A percentile compares a stretch with the other conserved stretches of the same genome.
phyloP scores from a whole-genome alignment of 1,140 invertebrate genomes.

The Anoplolepis gracilipes region DNA sequence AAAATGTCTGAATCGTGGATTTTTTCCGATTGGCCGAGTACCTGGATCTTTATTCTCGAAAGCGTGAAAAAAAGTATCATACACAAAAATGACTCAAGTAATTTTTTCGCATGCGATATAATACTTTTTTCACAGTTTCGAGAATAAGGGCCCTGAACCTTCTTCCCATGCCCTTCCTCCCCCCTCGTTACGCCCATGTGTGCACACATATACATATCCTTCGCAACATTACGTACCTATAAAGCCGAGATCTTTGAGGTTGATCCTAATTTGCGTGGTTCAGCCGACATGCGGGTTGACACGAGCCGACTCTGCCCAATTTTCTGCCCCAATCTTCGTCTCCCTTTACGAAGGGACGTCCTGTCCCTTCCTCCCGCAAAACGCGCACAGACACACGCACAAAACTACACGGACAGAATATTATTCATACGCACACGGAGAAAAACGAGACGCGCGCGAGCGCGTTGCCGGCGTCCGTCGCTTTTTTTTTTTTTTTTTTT shows the following conservation, averaged over 20 bases:
- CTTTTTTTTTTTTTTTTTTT: conserved; percentile 7
- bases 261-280: conserved; percentile 50
- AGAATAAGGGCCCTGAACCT: too few relatives aligned
- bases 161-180: background rate
- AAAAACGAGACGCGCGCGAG: background rate
- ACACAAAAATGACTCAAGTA: too few relatives aligned
- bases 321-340: background rate
- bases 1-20: conserved; percentile 8
- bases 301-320: background rate
- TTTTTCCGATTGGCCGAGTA: background rate
- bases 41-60: too few relatives aligned
- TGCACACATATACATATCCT: background rate
- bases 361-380: background rate
- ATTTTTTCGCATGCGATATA: too few relatives aligned
- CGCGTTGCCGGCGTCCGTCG: conserved; percentile 33
- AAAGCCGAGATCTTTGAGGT: background rate
- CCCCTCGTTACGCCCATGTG: background rate
- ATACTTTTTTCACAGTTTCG: too few relatives aligned
- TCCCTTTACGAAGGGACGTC: background rate
- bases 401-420: background rate
- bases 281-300: conserved; percentile 20
- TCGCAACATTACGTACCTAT: conserved; percentile 25
- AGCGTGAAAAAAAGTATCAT: too few relatives aligned
- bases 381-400: conserved; percentile 2
- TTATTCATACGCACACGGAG: background rate